phyloP scores from a whole-genome alignment of 2,888 invertebrate species.

The Drosophila infuscata region DNA sequence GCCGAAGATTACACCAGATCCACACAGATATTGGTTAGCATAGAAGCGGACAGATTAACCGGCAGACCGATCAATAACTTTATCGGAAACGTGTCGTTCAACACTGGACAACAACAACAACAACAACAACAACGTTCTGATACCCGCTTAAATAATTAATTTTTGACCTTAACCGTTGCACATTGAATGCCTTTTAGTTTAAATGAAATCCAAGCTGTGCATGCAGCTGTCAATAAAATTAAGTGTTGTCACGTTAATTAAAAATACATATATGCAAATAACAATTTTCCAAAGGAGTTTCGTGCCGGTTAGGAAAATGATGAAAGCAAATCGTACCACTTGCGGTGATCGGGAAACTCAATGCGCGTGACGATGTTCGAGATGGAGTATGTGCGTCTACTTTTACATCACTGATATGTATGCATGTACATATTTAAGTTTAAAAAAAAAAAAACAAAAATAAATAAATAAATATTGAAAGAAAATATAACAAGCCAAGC shows the following conservation, averaged over 20 bases:
- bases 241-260: neutral
- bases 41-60: neutral
- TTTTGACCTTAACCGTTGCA: neutral
- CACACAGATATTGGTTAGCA: neutral
- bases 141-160: neutral
- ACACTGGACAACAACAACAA: neutral
- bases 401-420: conserved; percentile 15
- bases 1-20: neutral
- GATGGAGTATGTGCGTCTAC: neutral
- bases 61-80: neutral
- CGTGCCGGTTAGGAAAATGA: neutral
- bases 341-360: conserved; percentile 6
- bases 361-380: neutral
- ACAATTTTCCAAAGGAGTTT: conserved; percentile 1
- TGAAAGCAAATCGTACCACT: conserved; percentile 4
- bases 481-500: conserved; percentile 48
- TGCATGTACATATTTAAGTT: conserved; percentile 20
- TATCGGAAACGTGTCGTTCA: neutral
- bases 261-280: neutral
- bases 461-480: neutral
- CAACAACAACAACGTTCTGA: neutral
- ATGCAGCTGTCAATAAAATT: conserved; percentile 5
- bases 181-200: neutral
- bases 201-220: neutral
- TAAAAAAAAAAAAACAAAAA: neutral